Base-by-base conservation (phyloP, 2,888 invertebrate species). In the Labia minor region DNA sequence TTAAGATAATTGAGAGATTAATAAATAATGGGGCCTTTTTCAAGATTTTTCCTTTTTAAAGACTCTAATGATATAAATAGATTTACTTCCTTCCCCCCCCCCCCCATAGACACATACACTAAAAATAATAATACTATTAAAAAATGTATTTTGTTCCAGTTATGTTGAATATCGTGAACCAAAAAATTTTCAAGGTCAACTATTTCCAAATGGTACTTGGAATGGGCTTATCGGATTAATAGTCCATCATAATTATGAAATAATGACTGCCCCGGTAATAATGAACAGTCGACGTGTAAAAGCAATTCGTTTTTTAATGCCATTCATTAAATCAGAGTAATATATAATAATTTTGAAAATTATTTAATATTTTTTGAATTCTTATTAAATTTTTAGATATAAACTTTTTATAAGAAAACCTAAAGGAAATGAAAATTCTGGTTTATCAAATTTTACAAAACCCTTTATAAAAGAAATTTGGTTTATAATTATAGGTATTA, bases 201-300 rank as follows among this genome's bases (percentile, higher is more conserved):
- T 65, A 61, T 37, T 61, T 6, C 8, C 11, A 16, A 65, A 65
- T 61, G 65, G 65, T 11, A 49, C 49, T 21, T 65, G 65, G 65
- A 61, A 65, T 61, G 65, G 65, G 3, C 21, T 65, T 18, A 16
- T 65, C 10, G 37, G 21, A 11, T 21, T 65, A 49, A 19, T 65
- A 14, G 10, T 49, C 8, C 18, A 49, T 16, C 61, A 37, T 8
- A 49, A 14, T 1, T 21, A 21, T 18, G 65, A 65, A 16, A 1
- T 65, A 1, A 14, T 19, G n/a, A 19, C 20, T 37, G 49, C 49
- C 21, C 61, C 49, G 11, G 20, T 65, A 49, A 65, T 61, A 2
- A 49, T 65, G 65, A 37, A 65, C 20, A 49, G 65, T 61, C 61
- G 19, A 18, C 14, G 65, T 1, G 10, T 1, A 19, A 4, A 33